phyloP scores from a whole-genome alignment of 2,888 invertebrate species.

The Drosophila anomalata region DNA sequence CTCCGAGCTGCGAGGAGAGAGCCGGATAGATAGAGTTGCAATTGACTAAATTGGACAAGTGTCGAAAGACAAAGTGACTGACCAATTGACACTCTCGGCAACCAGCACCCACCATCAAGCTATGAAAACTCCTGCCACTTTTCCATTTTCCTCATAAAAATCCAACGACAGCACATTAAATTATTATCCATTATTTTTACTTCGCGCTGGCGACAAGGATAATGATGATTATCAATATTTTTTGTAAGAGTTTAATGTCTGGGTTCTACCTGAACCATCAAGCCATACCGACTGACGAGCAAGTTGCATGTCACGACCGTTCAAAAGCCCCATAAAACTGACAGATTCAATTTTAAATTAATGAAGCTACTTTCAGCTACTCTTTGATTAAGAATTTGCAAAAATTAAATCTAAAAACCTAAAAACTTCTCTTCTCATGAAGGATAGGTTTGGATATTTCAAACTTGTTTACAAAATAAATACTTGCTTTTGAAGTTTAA shows the following conservation, averaged over 20 bases:
- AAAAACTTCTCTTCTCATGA: too few species aligned
- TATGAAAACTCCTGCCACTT: slow-evolving; percentile 8
- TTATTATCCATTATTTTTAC: slow-evolving; percentile 9
- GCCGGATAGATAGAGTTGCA: background rate
- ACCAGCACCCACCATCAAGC: background rate
- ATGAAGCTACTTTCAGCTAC: background rate
- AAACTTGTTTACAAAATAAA: background rate
- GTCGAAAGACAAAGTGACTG: slow-evolving; percentile 30
- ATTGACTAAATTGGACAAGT: slow-evolving; percentile 8
- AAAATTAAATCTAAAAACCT: too few species aligned
- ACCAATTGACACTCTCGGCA: slow-evolving; percentile 23
- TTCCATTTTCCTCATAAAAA: background rate
- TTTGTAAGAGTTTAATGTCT: slow-evolving; percentile 5
- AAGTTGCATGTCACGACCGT: background rate
- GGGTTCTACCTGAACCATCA: slow-evolving; percentile 4
- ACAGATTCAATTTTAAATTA: background rate
- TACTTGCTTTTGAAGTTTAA: slow-evolving; percentile 1
- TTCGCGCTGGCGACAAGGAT: slow-evolving; percentile 10
- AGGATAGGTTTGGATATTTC: too few species aligned
- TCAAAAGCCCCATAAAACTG: background rate
- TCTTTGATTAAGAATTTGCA: too few species aligned
- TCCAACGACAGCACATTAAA: slow-evolving; percentile 9
- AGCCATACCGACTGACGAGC: background rate
- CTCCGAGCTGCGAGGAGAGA: background rate
- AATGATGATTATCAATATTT: slow-evolving; percentile 19